Base-by-base conservation (phyloP, 1,140 invertebrate species). In the Nasonia giraulti region DNA sequence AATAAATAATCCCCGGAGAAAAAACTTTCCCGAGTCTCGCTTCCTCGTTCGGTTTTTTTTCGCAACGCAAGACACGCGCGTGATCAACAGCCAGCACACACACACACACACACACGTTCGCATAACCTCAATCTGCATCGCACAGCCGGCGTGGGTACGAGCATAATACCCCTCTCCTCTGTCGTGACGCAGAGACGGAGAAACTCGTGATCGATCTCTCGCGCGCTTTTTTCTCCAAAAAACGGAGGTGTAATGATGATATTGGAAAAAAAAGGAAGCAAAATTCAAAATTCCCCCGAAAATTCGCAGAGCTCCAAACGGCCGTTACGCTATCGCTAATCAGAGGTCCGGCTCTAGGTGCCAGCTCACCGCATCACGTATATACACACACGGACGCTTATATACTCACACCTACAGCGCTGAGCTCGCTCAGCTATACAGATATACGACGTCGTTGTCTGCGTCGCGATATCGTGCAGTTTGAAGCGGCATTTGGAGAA, bases 401-500 rank as follows among this genome's bases (percentile, higher is more conserved):
- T 40, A 40, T 17, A 20, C 55, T 12, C 4, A 20, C 17, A 55
- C 50, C 50, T 47, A 68, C 17, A 68, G 62, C 10, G 62, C 62
- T 10, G 2, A 10, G 62, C 62, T 68, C 62, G 66, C 27, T 37
- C 1, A 44, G 40, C 40, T 44, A 8, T 44, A 44, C 0, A 44
- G 7, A 44, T 44, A 44, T 44, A 74, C 27, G 27, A 37, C 71
- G 79, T 55, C 17, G 17, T n/a, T 62, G 55, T 62, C 55, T n/a
- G 55, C 55, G 55, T 62, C 55, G 76, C 86, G 85, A 88, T 91
- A 91, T 91, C 91, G 91, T 92, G 91, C 90, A 92, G 90, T 92
- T 92, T 91, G 90, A 92, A 92, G 90, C 92, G 91, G 92, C 91
- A 93, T 92, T 92, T 92, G 92, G 92, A 92, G 92, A 93, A 93